phyloP scores from a whole-genome alignment of 2,113 vertebrate genomes.

The Mionectes macconnelli region DNA sequence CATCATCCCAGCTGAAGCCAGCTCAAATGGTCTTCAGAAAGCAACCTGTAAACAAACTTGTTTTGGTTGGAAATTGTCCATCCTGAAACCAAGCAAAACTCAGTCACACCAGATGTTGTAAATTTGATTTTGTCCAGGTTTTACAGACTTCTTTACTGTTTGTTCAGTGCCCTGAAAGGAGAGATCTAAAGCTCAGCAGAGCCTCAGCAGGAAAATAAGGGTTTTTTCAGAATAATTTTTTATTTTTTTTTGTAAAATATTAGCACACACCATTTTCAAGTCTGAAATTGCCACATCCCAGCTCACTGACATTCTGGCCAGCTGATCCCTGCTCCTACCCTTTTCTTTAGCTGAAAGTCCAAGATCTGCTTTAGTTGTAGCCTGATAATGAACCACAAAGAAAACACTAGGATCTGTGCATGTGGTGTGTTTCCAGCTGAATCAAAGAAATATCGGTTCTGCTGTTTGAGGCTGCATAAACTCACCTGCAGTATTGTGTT shows the following conservation, averaged over 20 bases:
- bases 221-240: neutral
- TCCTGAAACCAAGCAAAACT: neutral
- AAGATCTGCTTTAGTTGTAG: neutral
- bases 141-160: neutral
- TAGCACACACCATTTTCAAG: neutral
- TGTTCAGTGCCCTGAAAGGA: neutral
- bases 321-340: neutral
- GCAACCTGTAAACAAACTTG: neutral
- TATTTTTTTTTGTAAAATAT: neutral
- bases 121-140: neutral
- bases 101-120: neutral
- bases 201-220: neutral
- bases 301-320: neutral
- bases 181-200: neutral
- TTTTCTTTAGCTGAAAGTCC: neutral
- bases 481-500: neutral
- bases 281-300: neutral
- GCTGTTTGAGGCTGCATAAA: neutral
- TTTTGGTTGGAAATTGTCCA: neutral
- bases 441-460: neutral
- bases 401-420: neutral
- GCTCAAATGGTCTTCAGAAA: neutral
- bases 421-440: neutral
- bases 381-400: neutral
- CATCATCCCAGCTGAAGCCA: neutral